Evolutionary conservation across 2,113 vertebrate species (phyloP).

Genomic region (Carassius carassius): DNA sequence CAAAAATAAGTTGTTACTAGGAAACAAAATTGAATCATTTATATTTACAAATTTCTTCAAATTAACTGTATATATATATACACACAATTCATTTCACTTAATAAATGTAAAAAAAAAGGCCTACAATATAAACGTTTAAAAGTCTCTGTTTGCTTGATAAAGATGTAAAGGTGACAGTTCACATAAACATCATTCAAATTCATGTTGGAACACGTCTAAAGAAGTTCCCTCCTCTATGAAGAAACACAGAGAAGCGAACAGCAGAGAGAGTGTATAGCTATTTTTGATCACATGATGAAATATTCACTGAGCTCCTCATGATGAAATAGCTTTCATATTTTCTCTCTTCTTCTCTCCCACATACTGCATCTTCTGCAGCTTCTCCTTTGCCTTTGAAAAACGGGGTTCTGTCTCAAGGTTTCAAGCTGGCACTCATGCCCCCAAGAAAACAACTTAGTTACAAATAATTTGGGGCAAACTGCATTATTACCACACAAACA

Average conservation of each 20-base stretch:
- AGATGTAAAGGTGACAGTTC: not conserved
- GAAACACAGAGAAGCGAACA: not conserved
- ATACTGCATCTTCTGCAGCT: not conserved
- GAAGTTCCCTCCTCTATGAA: not conserved
- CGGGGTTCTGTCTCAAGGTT: conserved; percentile 6
- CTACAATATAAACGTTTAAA: too few species aligned
- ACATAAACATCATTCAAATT: not conserved
- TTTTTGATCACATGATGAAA: conserved; percentile 42
- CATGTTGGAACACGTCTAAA: not conserved
- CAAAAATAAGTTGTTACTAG: not conserved
- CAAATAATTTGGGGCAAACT: not conserved
- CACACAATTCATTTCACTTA: too few species aligned
- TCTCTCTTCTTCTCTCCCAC: conserved; percentile 27
- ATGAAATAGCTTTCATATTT: conserved; percentile 38
- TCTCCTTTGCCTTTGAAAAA: conserved; percentile 2
- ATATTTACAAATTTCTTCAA: too few species aligned
- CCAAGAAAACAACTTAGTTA: conserved; percentile 4
- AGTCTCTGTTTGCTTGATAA: not conserved
- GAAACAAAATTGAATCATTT: too few species aligned
- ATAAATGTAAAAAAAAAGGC: not conserved
- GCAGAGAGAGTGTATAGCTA: conserved; percentile 24
- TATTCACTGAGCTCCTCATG: conserved; percentile 35
- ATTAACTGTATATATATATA: too few species aligned
- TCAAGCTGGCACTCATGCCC: not conserved
- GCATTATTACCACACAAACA: conserved; percentile 12